Conservation (phyloP, 2,888 invertebrate species). For the Lissocephala sabroskyi region DNA sequence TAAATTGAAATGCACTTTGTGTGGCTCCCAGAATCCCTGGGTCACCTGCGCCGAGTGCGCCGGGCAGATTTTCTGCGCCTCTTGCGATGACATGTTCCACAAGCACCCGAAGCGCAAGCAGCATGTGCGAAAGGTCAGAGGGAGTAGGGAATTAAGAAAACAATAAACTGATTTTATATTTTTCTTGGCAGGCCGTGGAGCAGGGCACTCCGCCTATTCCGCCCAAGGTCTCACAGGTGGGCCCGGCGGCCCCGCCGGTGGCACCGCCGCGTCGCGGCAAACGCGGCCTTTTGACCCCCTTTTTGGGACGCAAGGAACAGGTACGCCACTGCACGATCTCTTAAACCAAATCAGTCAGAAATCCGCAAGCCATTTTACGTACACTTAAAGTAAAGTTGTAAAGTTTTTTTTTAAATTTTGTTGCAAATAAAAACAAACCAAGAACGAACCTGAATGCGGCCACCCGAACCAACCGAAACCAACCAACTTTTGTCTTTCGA, state of each 20-base stretch:
- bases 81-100: conserved; percentile 96
- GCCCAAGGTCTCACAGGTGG: conserved; percentile 75
- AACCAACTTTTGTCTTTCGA: conserved; percentile 30
- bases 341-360: conserved; percentile 45
- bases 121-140: conserved; percentile 82
- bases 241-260: conserved; percentile 72
- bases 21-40: conserved; percentile 86
- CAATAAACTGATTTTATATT: neutral
- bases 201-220: conserved; percentile 77
- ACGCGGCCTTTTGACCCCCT: conserved; percentile 74
- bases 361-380: conserved; percentile 30
- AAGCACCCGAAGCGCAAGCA: conserved; percentile 89
- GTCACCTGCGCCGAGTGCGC: conserved; percentile 89
- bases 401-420: conserved; percentile 29
- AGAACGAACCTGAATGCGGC: conserved; percentile 9
- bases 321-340: conserved; percentile 73
- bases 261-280: conserved; percentile 79
- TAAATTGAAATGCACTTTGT: conserved; percentile 85
- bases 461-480: conserved; percentile 26
- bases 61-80: conserved; percentile 88
- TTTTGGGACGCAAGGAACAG: conserved; percentile 73
- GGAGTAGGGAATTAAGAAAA: neutral
- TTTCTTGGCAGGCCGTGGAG: conserved; percentile 70
- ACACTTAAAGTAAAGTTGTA: too few relatives aligned
- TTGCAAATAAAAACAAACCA: conserved; percentile 7